A percentile compares a stretch with the other conserved stretches of the same genome.
Evolutionary conservation across 1,140 invertebrate species (phyloP).

Genomic region (Parapsyche elsis): DNA sequence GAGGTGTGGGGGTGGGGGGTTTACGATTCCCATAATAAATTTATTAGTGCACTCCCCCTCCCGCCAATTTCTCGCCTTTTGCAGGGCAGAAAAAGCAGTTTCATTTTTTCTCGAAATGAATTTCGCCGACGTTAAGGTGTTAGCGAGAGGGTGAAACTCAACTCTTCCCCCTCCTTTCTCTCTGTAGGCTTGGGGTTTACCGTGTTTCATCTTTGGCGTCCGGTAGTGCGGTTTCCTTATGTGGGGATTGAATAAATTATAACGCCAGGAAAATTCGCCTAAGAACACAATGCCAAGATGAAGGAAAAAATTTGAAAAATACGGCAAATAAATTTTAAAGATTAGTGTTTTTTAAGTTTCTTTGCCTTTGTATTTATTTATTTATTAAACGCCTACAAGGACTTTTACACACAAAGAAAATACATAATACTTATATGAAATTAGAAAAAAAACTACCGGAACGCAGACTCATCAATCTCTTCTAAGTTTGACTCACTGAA

Average conservation of each 20-base stretch:
- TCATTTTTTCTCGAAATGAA: conserved; percentile 47
- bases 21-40: conserved; percentile 38
- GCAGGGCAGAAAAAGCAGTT: conserved; percentile 35
- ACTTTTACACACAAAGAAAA: too few relatives aligned
- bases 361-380: too few relatives aligned
- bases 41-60: conserved; percentile 27
- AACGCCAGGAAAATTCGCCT: background rate
- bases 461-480: too few relatives aligned
- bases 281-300: too few relatives aligned
- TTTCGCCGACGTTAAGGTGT: conserved; percentile 10
- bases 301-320: too few relatives aligned
- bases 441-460: too few relatives aligned
- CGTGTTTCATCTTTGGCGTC: conserved; percentile 35
- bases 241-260: conserved; percentile 35
- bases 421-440: too few relatives aligned
- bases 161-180: background rate
- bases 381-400: too few relatives aligned
- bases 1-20: background rate
- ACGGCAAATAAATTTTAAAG: too few relatives aligned
- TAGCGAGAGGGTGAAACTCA: background rate
- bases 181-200: background rate
- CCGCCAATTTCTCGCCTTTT: background rate
- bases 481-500: too few relatives aligned
- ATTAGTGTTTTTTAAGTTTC: too few relatives aligned
- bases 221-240: conserved; percentile 27